A percentile compares a stretch with the other conserved stretches of the same genome.
These are phyloP conservation scores for Ectobius pallidus DNA, from an alignment of 2,888 invertebrate genomes.

Conservation along the genomic window DNA sequence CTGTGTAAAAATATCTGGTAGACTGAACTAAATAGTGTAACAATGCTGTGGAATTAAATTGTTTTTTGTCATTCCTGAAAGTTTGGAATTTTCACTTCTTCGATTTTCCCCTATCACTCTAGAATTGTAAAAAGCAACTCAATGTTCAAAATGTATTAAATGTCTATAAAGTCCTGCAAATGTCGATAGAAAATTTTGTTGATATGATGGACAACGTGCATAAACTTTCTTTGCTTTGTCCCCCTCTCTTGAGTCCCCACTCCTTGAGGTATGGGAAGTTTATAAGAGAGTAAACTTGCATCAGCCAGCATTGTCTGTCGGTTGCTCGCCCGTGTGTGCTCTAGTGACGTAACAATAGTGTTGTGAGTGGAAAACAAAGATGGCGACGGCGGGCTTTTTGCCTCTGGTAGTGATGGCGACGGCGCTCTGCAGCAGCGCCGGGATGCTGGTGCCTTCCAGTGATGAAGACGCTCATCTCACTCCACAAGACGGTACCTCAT, in stretches of 20 bases:
- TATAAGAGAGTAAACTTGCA: not conserved
- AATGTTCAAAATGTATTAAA: too few species aligned
- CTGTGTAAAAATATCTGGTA: too few species aligned
- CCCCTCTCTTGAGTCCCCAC: not conserved
- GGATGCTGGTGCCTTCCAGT: not conserved
- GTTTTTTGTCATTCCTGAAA: too few species aligned
- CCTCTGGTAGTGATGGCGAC: not conserved
- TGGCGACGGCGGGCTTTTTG: not conserved
- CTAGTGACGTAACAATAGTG: not conserved
- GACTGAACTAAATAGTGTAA: too few species aligned
- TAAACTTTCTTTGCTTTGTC: not conserved
- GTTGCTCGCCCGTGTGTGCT: not conserved
- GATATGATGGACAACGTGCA: too few species aligned
- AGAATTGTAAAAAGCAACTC: too few species aligned
- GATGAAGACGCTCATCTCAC: not conserved
- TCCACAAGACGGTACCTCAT: not conserved
- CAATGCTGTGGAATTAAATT: too few species aligned
- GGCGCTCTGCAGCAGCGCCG: conserved; percentile 15
- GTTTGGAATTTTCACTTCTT: too few species aligned
- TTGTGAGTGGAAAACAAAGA: not conserved
- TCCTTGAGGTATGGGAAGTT: not conserved
- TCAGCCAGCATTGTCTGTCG: not conserved
- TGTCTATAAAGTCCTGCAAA: too few species aligned
- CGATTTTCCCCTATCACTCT: too few species aligned
- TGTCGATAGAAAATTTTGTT: too few species aligned